Evolutionary conservation across 2,888 invertebrate genomes (phyloP), one percentile per base, ranked within the genome.

Genomic region (Agrotis ipsilon): DNA sequence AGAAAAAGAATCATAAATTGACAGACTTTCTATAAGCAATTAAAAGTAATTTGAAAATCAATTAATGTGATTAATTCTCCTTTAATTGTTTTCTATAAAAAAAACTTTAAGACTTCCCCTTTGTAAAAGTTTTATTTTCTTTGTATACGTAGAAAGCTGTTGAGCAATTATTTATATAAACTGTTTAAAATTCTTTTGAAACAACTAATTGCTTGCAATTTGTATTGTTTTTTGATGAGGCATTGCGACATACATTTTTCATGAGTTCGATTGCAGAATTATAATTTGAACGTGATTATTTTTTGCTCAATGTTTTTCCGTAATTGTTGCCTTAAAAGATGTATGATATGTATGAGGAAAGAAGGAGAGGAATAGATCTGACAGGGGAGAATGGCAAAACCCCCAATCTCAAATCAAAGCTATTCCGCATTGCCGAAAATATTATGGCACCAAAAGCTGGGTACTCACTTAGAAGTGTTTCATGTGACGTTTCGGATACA

Each of bases 71-170:
- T 70, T 54, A 46, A 27, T 59, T 60, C 6, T 51, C 7, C 0
- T 24, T 58, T 66, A 24, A 71, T 70, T 55, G 39, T 54, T 45
- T 18, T 63, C 49, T 46, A 45, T 39, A 55, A 51, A 59, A 51
- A 59, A 62, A 63, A 43, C 58, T 62, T 1, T 58, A 14, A 3
- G 18, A 14, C 3, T 39, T 55, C 73, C 39, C 27, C 21, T 39
- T 13, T 46, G 13, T 58, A 39, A 39, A 39, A 11, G 9, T 39
- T 39, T 39, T 32, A 9, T 32, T 39, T 27, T 39, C 9, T 39
- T 52, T 48, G 1, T 21, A 39, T 39, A 39, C 39, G 11, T 63
- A 46, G 62, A 73, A 74, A 73, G 66, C 49, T 54, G 18, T 19
- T 14, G 13, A 48, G 24, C 46, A 57, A 60, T 76, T 39, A 24